These are phyloP conservation scores for Furnarius figulus DNA, from an alignment of 2,113 vertebrate genomes.

Conservation along the genomic window DNA sequence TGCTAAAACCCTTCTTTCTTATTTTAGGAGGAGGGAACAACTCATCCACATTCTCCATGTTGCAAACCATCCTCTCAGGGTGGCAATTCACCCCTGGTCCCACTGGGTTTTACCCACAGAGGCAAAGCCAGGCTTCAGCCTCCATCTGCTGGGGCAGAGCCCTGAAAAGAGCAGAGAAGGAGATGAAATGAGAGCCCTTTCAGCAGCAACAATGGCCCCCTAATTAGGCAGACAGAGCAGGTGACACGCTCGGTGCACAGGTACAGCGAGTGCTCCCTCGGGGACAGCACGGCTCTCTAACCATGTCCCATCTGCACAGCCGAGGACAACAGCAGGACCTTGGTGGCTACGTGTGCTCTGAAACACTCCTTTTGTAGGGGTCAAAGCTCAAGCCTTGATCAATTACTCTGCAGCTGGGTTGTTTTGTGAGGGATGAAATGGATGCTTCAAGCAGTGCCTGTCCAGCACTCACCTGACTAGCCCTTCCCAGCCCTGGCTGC, in stretches of 20 bases:
- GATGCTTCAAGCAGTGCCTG: rapidly evolving
- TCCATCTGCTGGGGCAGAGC: not conserved
- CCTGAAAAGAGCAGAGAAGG: not conserved
- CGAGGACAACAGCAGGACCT: not conserved
- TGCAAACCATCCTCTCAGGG: not conserved
- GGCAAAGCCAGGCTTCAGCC: not conserved
- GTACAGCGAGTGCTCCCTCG: not conserved
- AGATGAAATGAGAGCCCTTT: not conserved
- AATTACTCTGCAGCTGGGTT: rapidly evolving
- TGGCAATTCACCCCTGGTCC: not conserved
- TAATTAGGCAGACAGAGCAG: not conserved
- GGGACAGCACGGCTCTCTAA: rapidly evolving
- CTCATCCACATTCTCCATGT: not conserved
- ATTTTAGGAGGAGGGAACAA: not conserved
- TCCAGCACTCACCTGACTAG: not conserved
- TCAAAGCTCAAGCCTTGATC: not conserved
- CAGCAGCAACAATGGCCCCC: not conserved
- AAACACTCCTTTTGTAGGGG: not conserved
- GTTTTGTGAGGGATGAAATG: not conserved
- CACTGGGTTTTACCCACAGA: not conserved
- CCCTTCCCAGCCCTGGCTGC: not conserved
- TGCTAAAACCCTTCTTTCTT: not conserved
- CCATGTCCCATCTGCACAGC: not conserved
- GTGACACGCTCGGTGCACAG: not conserved
- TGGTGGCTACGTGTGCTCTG: not conserved